A percentile compares a stretch with the other conserved stretches of the same genome.
phyloP scores from a whole-genome alignment of 64 coral and sea anemone species.

The Dendronephthya gigantea region DNA sequence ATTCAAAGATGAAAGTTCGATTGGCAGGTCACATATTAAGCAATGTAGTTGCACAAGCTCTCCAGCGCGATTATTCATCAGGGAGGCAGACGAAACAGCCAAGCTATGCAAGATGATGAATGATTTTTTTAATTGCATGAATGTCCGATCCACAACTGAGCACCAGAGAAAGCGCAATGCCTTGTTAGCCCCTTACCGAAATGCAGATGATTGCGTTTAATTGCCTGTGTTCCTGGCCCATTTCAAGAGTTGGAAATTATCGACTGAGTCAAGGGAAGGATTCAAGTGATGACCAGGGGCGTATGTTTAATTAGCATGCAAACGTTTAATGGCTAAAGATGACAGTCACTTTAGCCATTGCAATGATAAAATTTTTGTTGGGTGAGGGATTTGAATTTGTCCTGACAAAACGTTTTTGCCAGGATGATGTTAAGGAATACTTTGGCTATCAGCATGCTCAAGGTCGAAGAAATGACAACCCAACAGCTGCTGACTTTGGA shows the following conservation, averaged over 20 bases:
- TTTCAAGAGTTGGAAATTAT: not conserved
- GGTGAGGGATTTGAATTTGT: not conserved
- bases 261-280: not conserved
- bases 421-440: too few species aligned
- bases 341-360: not conserved
- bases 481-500: too few species aligned
- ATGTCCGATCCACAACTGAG: not conserved
- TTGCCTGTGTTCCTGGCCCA: not conserved
- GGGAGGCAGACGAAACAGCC: conserved; percentile 26
- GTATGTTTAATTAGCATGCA: not conserved
- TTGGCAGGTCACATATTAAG: conserved; percentile 50
- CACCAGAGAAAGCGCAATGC: not conserved
- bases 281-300: not conserved
- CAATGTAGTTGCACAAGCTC: conserved; percentile 25
- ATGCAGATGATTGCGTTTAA: not conserved
- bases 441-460: too few species aligned
- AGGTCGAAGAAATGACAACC: too few species aligned
- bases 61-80: conserved; percentile 24
- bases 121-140: not conserved
- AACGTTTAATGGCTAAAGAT: not conserved
- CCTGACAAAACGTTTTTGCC: too few species aligned
- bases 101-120: conserved; percentile 41
- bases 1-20: conserved; percentile 44
- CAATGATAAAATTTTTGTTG: not conserved
- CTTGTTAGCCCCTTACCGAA: not conserved